Conservation (phyloP, 1,140 invertebrate species). For the Meloidogyne floridensis region DNA sequence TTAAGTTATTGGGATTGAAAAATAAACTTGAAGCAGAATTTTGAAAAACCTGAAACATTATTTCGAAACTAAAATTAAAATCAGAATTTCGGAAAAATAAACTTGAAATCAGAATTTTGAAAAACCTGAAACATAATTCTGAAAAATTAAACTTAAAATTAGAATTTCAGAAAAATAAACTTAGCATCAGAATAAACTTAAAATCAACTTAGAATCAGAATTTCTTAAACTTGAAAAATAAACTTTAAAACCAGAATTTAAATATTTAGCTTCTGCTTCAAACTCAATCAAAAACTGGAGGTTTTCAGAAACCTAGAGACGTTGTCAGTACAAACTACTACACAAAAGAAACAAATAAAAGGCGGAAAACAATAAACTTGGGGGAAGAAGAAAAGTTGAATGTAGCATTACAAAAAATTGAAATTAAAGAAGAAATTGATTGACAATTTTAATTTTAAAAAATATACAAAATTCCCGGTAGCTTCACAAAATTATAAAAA, state of each 20-base stretch:
- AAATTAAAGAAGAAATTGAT: constrained; percentile 1
- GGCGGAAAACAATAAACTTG: background rate
- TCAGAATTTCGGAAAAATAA: too few relatives aligned
- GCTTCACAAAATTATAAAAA: background rate
- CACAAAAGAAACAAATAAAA: constrained; percentile 30
- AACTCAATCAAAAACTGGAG: constrained; percentile 46
- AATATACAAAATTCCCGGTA: background rate
- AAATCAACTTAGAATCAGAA: too few relatives aligned
- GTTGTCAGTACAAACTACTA: constrained; percentile 46
- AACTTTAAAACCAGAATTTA: too few relatives aligned
- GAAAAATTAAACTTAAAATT: constrained; percentile 5
- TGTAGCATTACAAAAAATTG: background rate
- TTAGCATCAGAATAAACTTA: too few relatives aligned
- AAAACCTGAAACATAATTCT: too few relatives aligned
- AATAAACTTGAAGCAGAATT: too few relatives aligned
- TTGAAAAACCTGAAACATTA: too few relatives aligned
- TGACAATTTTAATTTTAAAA: background rate
- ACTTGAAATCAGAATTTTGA: too few relatives aligned
- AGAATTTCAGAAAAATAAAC: background rate
- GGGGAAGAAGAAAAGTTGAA: constrained; percentile 1
- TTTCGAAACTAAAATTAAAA: too few relatives aligned
- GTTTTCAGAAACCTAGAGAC: constrained; percentile 44
- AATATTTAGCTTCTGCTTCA: constrained; percentile 38
- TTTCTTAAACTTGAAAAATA: too few relatives aligned
- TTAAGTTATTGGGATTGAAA: background rate